A percentile compares a stretch with the other conserved stretches of the same genome.
Evolutionary conservation across 2,797 vertebrate genomes (phyloP).

Genomic region (Pipistrellus kuhlii): DNA sequence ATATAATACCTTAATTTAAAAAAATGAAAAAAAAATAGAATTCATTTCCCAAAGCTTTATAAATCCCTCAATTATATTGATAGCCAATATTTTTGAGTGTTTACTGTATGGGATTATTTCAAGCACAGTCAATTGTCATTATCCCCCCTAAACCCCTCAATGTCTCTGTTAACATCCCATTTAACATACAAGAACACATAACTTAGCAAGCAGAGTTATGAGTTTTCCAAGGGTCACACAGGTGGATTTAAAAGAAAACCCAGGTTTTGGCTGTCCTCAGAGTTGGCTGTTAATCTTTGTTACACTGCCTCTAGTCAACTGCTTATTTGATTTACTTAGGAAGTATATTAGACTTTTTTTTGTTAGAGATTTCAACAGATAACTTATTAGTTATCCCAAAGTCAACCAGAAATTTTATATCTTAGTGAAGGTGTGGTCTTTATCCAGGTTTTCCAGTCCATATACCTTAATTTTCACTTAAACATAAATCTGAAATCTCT

Average conservation of each 20-base stretch:
- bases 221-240: not conserved
- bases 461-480: not conserved
- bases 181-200: not conserved
- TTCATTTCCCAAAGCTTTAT: not conserved
- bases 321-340: not conserved
- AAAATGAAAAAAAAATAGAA: not conserved
- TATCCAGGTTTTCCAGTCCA: not conserved
- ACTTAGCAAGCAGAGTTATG: not conserved
- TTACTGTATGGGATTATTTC: not conserved
- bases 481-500: slow-evolving; percentile 8
- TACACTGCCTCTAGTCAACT: not conserved
- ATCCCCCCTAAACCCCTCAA: not conserved
- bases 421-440: not conserved
- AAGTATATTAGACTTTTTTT: not conserved
- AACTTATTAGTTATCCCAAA: not conserved
- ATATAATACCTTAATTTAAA: not conserved
- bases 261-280: not conserved
- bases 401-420: not conserved
- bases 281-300: not conserved
- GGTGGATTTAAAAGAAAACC: not conserved
- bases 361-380: not conserved
- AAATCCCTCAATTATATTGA: not conserved
- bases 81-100: not conserved
- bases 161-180: not conserved
- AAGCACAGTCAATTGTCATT: not conserved